Evolutionary conservation across 2,888 invertebrate species (phyloP).

Genomic region (Polyploca ridens): DNA sequence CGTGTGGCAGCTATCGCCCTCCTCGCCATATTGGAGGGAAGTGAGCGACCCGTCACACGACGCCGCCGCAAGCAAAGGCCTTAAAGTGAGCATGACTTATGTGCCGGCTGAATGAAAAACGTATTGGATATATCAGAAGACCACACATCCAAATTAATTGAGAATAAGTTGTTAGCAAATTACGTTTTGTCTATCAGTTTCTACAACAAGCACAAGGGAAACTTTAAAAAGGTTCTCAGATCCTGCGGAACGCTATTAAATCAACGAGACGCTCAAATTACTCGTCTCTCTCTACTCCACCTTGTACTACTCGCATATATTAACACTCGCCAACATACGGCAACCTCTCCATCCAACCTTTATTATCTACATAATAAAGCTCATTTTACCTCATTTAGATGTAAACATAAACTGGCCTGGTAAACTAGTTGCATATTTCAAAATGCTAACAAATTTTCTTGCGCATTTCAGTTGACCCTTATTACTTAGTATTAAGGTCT

Average conservation of each 20-base stretch:
- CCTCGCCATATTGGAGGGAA: too few relatives aligned
- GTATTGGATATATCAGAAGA: too few relatives aligned
- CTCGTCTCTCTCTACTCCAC: conserved; percentile 31
- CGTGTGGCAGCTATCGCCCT: too few relatives aligned
- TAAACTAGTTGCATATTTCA: conserved; percentile 76
- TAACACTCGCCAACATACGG: conserved; percentile 35
- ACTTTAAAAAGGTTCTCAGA: conserved; percentile 12
- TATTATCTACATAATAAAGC: conserved; percentile 44
- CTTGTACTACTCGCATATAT: conserved; percentile 62
- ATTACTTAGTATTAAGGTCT: conserved; percentile 32
- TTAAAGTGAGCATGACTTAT: too few relatives aligned
- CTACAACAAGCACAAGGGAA: neutral
- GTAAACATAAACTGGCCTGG: conserved; percentile 54
- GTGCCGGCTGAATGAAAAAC: too few relatives aligned
- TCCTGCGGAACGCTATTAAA: conserved; percentile 55
- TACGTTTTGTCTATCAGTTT: neutral
- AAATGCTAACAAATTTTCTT: conserved; percentile 44
- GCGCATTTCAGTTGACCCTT: conserved; percentile 26
- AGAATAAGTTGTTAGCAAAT: too few relatives aligned
- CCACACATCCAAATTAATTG: too few relatives aligned
- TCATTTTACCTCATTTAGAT: conserved; percentile 40
- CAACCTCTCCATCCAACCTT: conserved; percentile 20
- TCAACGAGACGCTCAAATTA: conserved; percentile 61
- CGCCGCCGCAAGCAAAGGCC: too few relatives aligned
- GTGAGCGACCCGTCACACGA: too few relatives aligned